Evolutionary conservation across 2,888 invertebrate genomes (phyloP).

Genomic region (Apantesis nais): DNA sequence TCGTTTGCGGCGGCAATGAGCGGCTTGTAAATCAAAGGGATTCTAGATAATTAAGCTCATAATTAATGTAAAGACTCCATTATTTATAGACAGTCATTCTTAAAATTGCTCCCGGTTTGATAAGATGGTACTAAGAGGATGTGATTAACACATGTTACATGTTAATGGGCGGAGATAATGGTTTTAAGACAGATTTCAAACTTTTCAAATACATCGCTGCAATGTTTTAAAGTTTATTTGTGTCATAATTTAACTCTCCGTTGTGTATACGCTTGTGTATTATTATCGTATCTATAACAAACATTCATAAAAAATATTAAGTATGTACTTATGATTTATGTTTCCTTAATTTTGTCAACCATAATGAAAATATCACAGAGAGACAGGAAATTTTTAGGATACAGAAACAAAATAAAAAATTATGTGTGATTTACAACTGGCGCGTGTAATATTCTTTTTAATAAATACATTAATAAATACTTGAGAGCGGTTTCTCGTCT

Average conservation of each 20-base stretch:
- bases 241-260: constrained; percentile 41
- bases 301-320: constrained; percentile 58
- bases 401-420: constrained; percentile 62
- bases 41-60: constrained; percentile 84
- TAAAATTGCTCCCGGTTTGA: constrained; percentile 82
- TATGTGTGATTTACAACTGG: constrained; percentile 69
- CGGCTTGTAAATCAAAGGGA: constrained; percentile 85
- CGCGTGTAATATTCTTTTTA: constrained; percentile 64
- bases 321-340: constrained; percentile 62
- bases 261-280: constrained; percentile 49
- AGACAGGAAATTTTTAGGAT: constrained; percentile 72
- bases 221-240: constrained; percentile 30
- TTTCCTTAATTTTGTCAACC: constrained; percentile 67
- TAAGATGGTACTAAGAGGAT: constrained; percentile 70
- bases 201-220: constrained; percentile 44
- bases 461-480: constrained; percentile 66
- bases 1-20: constrained; percentile 83
- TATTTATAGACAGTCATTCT: constrained; percentile 83
- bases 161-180: constrained; percentile 74
- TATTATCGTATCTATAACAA: constrained; percentile 40
- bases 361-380: constrained; percentile 68
- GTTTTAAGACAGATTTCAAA: constrained; percentile 51
- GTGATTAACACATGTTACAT: constrained; percentile 79
- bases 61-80: constrained; percentile 83
- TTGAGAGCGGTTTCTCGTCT: constrained; percentile 52